Conservation (phyloP, 2,888 invertebrate genomes). For the Philopedon plagiatum region DNA sequence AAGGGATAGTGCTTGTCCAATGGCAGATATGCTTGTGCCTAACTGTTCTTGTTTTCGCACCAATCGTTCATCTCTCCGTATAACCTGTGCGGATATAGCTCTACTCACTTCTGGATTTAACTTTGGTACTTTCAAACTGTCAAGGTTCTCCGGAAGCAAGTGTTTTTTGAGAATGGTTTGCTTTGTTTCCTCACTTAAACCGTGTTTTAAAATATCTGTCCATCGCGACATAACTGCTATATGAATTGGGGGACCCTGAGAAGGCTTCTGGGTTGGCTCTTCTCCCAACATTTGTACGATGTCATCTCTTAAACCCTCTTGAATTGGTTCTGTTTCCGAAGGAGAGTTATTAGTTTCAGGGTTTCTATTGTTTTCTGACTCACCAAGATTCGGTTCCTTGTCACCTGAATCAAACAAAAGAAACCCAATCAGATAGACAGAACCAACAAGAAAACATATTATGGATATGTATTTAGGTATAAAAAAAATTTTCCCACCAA, state of each 20-base stretch:
- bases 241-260: background rate
- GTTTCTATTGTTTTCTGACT: background rate
- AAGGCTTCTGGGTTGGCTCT: background rate
- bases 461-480: background rate
- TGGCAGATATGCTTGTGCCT: background rate
- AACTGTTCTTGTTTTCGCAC: background rate
- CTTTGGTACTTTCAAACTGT: background rate
- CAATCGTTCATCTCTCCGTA: background rate
- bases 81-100: background rate
- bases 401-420: too few relatives aligned
- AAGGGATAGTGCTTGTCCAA: background rate
- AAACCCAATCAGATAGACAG: too few relatives aligned
- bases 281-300: background rate
- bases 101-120: conserved; percentile 25
- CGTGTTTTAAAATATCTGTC: conserved; percentile 8
- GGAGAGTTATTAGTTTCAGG: background rate
- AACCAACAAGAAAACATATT: too few relatives aligned
- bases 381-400: background rate
- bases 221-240: background rate
- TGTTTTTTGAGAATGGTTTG: conserved; percentile 21
- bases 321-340: background rate
- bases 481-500: background rate
- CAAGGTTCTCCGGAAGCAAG: conserved; percentile 14
- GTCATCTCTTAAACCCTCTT: background rate
- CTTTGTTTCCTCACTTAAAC: conserved; percentile 10